Conservation (phyloP, 2,888 invertebrate genomes). For the Pedicia rivosa region DNA sequence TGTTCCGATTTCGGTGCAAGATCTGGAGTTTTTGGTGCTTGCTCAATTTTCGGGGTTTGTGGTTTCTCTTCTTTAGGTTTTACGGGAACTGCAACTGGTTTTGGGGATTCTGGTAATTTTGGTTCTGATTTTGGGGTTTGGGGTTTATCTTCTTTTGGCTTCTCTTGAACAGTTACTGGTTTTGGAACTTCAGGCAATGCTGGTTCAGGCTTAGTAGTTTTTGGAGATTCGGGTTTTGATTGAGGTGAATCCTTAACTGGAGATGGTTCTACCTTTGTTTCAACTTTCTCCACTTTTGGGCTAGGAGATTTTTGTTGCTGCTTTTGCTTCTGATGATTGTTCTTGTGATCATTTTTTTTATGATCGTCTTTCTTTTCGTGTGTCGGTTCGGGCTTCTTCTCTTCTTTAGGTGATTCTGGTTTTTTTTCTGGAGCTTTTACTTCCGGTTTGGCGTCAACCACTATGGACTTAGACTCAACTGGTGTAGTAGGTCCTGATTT, state of each 20-base stretch:
- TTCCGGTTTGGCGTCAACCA: no score
- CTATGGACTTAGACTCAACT: no score
- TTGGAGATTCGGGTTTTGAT: no score
- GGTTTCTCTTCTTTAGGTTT: not conserved
- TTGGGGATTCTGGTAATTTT: no score
- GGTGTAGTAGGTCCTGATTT: no score
- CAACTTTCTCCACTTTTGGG: not conserved
- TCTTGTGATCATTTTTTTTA: not conserved
- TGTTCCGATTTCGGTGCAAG: not conserved
- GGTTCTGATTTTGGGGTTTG: no score
- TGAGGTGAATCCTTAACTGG: not conserved
- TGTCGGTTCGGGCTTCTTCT: not conserved
- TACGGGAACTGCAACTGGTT: not conserved
- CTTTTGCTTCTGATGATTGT: not conserved
- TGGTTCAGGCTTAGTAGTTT: no score
- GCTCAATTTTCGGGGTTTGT: not conserved
- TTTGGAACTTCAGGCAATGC: no score
- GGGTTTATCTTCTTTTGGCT: no score
- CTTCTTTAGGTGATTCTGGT: not conserved
- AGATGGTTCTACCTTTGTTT: constrained; percentile 1
- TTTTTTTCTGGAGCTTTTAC: constrained; percentile 1
- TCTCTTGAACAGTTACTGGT: no score
- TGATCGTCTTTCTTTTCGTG: not conserved
- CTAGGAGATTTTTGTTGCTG: not conserved
- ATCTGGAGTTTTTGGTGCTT: not conserved